Evolutionary conservation across 2,888 invertebrate species (phyloP).

Genomic region (Tipula confusa): DNA sequence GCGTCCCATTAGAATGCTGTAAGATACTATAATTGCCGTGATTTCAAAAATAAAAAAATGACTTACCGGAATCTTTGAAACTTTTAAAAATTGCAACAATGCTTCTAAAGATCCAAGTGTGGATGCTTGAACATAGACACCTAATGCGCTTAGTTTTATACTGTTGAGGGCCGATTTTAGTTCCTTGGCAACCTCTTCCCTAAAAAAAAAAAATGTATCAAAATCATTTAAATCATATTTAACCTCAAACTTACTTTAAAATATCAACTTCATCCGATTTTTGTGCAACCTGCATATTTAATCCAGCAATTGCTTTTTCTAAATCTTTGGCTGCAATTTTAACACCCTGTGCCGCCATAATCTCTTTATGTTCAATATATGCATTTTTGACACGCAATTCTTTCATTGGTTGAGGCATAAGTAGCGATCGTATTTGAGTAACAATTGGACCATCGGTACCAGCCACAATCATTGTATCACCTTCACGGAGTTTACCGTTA

Average conservation of each 20-base stretch:
- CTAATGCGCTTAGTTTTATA: conserved; percentile 85
- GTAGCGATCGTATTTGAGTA: conserved; percentile 91
- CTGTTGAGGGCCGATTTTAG: conserved; percentile 84
- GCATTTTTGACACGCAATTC: conserved; percentile 94
- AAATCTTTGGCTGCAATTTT: conserved; percentile 98
- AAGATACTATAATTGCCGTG: too few species aligned
- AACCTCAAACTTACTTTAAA: conserved; percentile 53
- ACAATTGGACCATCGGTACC: conserved; percentile 98
- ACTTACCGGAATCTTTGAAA: conserved; percentile 91
- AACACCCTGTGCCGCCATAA: conserved; percentile 95
- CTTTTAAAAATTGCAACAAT: conserved; percentile 83
- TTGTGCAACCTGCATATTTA: conserved; percentile 87
- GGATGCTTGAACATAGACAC: conserved; percentile 99
- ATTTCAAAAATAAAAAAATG: too few species aligned
- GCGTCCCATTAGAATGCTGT: too few species aligned
- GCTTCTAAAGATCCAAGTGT: conserved; percentile 99
- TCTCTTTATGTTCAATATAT: conserved; percentile 90
- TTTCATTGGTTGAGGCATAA: conserved; percentile 97
- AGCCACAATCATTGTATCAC: conserved; percentile 91
- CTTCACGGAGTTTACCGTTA: conserved; percentile 89
- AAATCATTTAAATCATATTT: neutral
- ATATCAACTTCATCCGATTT: conserved; percentile 92
- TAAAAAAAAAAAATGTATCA: conserved; percentile 41
- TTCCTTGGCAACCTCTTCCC: conserved; percentile 83
- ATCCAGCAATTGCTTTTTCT: conserved; percentile 95